Percentiles rank a stretch among this genome's conserved stretches.
Evolutionary conservation across 2,113 vertebrate species (phyloP).

Genomic region (Syngnathus floridae): DNA sequence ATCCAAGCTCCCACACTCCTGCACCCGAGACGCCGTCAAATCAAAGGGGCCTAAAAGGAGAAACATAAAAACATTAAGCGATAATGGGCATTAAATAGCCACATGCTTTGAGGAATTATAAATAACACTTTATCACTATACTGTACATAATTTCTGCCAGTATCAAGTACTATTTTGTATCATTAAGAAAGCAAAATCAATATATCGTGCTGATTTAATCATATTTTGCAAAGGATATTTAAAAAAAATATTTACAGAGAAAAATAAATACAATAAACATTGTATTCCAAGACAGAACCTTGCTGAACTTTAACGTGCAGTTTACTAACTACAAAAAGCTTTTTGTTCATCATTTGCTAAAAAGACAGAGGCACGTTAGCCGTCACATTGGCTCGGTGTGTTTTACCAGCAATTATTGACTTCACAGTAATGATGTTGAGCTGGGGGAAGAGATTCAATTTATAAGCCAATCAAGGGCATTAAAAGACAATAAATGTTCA

Average conservation of each 20-base stretch:
- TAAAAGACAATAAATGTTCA: not conserved
- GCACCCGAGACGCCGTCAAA: conserved; percentile 54
- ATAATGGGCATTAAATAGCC: not conserved
- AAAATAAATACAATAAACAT: too few relatives aligned
- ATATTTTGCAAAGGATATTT: not conserved
- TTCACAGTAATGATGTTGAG: not conserved
- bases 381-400: not conserved
- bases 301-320: not conserved
- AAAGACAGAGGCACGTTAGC: not conserved
- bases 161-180: not conserved
- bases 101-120: not conserved
- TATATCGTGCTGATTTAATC: not conserved
- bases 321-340: not conserved
- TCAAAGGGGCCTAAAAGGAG: conserved; percentile 58
- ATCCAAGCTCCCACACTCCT: conserved; percentile 57
- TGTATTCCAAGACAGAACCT: not conserved
- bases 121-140: not conserved
- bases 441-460: not conserved
- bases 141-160: too few relatives aligned
- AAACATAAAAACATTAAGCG: conserved; percentile 1
- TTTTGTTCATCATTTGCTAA: not conserved
- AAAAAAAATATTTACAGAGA: too few relatives aligned
- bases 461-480: not conserved
- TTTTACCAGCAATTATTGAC: not conserved
- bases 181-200: not conserved